phyloP scores from a whole-genome alignment of 2,888 invertebrate genomes.

The Leuctra nigra region DNA sequence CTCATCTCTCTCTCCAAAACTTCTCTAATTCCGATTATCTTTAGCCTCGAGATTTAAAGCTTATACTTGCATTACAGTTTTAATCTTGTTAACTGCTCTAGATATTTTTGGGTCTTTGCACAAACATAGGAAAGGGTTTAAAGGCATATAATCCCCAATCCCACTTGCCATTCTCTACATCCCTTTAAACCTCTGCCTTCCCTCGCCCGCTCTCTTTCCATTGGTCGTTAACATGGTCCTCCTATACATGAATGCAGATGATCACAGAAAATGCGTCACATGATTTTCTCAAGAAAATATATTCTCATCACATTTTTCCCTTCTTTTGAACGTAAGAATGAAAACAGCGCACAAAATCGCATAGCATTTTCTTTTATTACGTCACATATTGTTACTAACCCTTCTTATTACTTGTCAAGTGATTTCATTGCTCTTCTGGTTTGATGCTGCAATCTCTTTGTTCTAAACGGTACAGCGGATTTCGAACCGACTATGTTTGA shows the following conservation, averaged over 20 bases:
- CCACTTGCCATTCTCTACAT: background rate
- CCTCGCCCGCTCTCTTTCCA: background rate
- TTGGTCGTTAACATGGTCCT: no score
- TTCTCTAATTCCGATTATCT: conserved; percentile 13
- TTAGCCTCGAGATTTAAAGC: conserved; percentile 12
- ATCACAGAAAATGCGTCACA: no score
- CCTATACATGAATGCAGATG: no score
- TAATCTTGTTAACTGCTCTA: conserved; percentile 18
- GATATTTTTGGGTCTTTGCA: conserved; percentile 17
- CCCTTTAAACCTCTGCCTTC: background rate
- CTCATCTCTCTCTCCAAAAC: no score
- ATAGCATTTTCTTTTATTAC: no score
- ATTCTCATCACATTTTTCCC: no score
- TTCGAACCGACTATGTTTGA: conserved; percentile 9
- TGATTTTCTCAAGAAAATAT: no score
- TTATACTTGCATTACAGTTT: conserved; percentile 17
- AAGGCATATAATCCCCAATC: conserved; percentile 13
- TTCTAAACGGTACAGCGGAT: background rate
- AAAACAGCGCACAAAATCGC: no score
- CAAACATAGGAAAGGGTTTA: conserved; percentile 15
- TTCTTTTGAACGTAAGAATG: no score
- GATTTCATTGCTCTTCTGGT: no score
- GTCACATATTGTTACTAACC: no score
- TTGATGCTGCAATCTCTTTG: background rate
- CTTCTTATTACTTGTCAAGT: no score